Evolutionary conservation across 2,888 invertebrate species (phyloP), one percentile per base, ranked within the genome.

Genomic region (Syrphus vitripennis): DNA sequence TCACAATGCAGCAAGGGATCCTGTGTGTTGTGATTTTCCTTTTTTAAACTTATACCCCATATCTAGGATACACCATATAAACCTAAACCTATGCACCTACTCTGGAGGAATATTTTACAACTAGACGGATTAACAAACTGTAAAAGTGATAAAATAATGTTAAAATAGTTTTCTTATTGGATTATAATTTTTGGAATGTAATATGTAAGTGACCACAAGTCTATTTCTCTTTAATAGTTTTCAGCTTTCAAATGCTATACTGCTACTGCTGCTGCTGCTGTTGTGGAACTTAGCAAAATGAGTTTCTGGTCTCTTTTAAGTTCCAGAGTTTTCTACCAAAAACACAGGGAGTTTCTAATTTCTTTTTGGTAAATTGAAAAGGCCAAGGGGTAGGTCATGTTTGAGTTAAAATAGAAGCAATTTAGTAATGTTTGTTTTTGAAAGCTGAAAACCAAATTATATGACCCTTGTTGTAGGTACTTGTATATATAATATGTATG

Each of bases 101-200:
- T 10, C 34, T 45, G 3, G 26, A 65, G 26, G 55, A 72, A 65
- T 65, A 19, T 34, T 57, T 34, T 29, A 50, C 10, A 50, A 40
- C 57, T 40, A 45, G 61, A 31, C 40, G 71, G 59, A 81, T 77
- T 77, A 77, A 84, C 84, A 81, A 81, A 84, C 71, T 81, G 67
- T 80, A 76, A 84, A 71, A 84, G 83, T 80, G 80, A 80, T 80
- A 84, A 70, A 84, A 84, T 84, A 84, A 84, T 84, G 80, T 83
- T 83, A 76, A 84, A 84, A 84, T 84, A 81, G 81, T 84, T 84
- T 84, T 72, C 72, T 80, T 81, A 84, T 84, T 84, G 55, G 67
- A 77, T 84, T 84, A 81, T 72, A 84, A 84, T 84, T 84, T 83
- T 72, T 61, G 55, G 48, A 81, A 84, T 72, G 67, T 50, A 72